phyloP scores from a whole-genome alignment of 2,888 invertebrate species.

The Oscheius myriophilus region DNA sequence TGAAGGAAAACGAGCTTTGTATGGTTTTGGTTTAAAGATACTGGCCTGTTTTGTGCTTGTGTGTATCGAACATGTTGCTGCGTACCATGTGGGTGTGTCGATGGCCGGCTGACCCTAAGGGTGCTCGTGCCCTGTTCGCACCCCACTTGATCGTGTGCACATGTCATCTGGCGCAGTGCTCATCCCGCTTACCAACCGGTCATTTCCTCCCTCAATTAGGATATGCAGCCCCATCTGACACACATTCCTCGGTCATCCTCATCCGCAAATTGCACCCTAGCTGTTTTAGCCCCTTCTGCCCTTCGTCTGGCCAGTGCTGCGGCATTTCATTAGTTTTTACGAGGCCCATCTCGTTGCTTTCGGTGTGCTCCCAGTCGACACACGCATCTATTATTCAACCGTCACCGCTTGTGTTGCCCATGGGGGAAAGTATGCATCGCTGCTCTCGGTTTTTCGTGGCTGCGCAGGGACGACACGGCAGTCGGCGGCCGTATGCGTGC shows the following conservation, averaged over 20 bases:
- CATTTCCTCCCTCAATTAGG: slow-evolving; percentile 22
- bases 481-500: slow-evolving; percentile 12
- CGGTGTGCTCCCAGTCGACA: not conserved
- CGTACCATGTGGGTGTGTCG: too few species aligned
- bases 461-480: too few species aligned
- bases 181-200: slow-evolving; percentile 28
- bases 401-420: slow-evolving; percentile 9
- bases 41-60: too few species aligned
- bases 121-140: slow-evolving; percentile 20
- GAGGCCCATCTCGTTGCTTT: slow-evolving; percentile 20
- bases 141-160: slow-evolving; percentile 31
- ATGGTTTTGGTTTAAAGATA: too few species aligned
- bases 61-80: too few species aligned
- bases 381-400: slow-evolving; percentile 22
- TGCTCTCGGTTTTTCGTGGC: too few species aligned
- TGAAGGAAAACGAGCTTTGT: too few species aligned
- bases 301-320: not conserved
- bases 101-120: slow-evolving; percentile 13
- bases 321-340: slow-evolving; percentile 33
- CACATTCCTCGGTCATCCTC: slow-evolving; percentile 1
- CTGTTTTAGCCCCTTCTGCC: slow-evolving; percentile 1
- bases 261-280: too few species aligned
- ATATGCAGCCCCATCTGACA: slow-evolving; percentile 14
- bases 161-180: slow-evolving; percentile 28
- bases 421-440: too few species aligned